Evolutionary conservation across 92 coral and sea anemone genomes (phyloP), one percentile per base, ranked within the genome.

Genomic region (Zoanthus sociatus): DNA sequence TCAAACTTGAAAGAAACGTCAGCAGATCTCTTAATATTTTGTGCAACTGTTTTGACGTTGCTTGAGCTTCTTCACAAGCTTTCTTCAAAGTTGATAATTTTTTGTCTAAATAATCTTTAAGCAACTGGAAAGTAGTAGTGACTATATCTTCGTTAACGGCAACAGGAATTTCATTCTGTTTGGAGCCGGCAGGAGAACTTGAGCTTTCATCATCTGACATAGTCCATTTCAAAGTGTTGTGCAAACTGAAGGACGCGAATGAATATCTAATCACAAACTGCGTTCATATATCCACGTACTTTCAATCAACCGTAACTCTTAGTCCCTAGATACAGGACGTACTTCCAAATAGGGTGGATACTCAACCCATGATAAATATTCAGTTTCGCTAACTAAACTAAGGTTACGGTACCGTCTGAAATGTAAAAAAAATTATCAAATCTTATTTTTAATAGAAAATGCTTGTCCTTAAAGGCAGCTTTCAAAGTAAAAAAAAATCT

Each of bases 41-140:
- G 84, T 0, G 92, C 86, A 0, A 77, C 61, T n/a, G 78, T 44
- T 77, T 75, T 6, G 92, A 42, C 20, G 71, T 83, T 18, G 11
- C 61, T 2, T 7, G 46, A 2, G 84, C 73, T 8, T 89, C 90
- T 6, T 90, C 90, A 48, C 63, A 15, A 5, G 70, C 81, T 37
- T 70, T 14, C 61, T 79, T 79, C 45, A 88, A 61, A 4, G 87
- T 48, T 8, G 17, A 9, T 31, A 79, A 73, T 58, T 88, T 70
- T 79, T 79, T 88, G 82, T 88, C 81, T 5, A 79, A 70, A 51
- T 88, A 88, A 46, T 81, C 75, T 33, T 71, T 79, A 75, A 88
- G 44, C 5, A 79, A 33, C 15, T 16, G 10, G 63, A 79, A 79
- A 50, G 54, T 50, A 26, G 71, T 17, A 6, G 78, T 51, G 37